Evolutionary conservation across 2,113 vertebrate species (phyloP), one percentile per base, ranked within the genome.

Genomic region (Chaetodon trifascialis): DNA sequence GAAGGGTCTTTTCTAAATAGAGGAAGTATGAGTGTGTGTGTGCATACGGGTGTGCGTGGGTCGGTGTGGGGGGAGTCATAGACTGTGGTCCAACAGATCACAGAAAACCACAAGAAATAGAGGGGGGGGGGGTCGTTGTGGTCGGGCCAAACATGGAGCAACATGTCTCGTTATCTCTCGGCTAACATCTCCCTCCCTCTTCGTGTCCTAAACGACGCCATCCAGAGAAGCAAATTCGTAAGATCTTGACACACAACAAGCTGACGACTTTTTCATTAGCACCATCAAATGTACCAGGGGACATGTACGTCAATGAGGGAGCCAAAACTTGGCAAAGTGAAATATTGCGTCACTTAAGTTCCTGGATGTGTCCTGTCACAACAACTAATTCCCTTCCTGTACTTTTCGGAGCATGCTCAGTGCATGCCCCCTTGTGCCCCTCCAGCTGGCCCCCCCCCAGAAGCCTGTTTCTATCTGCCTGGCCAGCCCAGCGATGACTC

Each of bases 401-500:
- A 73, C 78, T 74, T 88, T 86, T 87, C 17, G 42, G 83, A 91
- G 91, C 92, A 90, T 90, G 88, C 91, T 93, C 91, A 90, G 80
- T 75, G 62, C 76, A 10, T 82, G 86, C 75, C 68, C 78, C 77
- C 73, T 65, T 47, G 56, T 63, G 81, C 90, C 93, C 94, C 91
- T 82, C 58, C 64, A 80, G 87, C 83, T 86, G 94, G 92, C 91
- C 94, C 92, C 90, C 90, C 30, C 93, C 92, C 83, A 77, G 86
- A 84, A 74, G 82, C 63, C 52, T 79, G 81, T 87, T 93, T 95
- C 95, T 95, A 95, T 95, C 95, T 93, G 92, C 88, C 52, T 83
- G 87, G 87, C 93, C 94, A 94, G 95, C 93, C 89, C 89, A 93
- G 91, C 86, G 69, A 83, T 97, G 97, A 97, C 96, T 98, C 97